Evolutionary conservation across 2,113 vertebrate species (phyloP).

Genomic region (Baryphthengus martii): DNA sequence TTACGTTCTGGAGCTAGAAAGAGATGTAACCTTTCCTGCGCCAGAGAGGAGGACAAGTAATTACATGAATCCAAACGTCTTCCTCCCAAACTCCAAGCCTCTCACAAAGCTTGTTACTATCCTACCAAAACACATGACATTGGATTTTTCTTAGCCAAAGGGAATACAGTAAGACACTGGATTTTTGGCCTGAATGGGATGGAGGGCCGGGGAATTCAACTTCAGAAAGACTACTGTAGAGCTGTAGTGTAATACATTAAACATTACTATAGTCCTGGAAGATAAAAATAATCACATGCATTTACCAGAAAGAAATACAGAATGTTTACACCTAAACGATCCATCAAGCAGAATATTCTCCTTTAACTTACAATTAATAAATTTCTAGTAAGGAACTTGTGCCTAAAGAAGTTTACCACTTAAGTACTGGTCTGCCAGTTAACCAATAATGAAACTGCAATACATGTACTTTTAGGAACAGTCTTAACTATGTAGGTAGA

Average conservation of each 20-base stretch:
- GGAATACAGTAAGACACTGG: neutral
- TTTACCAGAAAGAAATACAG: neutral
- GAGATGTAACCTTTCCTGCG: neutral
- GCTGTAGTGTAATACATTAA: neutral
- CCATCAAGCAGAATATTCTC: neutral
- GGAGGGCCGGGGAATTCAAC: neutral
- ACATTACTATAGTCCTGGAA: neutral
- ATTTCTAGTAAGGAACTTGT: neutral
- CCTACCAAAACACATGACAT: neutral
- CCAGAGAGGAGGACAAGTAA: neutral
- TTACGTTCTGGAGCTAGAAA: neutral
- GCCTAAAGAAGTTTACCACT: neutral
- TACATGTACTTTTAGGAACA: neutral
- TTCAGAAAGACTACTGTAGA: neutral
- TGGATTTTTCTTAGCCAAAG: neutral
- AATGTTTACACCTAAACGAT: neutral
- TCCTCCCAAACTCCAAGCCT: neutral
- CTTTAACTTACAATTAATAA: neutral
- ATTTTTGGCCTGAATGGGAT: neutral
- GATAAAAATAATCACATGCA: neutral
- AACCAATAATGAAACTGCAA: neutral
- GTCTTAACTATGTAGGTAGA: neutral
- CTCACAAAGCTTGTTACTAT: neutral
- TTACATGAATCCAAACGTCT: neutral
- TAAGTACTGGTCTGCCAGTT: constrained; percentile 23